Conservation (phyloP, 2,797 vertebrate species). For the Sciurus carolinensis region DNA sequence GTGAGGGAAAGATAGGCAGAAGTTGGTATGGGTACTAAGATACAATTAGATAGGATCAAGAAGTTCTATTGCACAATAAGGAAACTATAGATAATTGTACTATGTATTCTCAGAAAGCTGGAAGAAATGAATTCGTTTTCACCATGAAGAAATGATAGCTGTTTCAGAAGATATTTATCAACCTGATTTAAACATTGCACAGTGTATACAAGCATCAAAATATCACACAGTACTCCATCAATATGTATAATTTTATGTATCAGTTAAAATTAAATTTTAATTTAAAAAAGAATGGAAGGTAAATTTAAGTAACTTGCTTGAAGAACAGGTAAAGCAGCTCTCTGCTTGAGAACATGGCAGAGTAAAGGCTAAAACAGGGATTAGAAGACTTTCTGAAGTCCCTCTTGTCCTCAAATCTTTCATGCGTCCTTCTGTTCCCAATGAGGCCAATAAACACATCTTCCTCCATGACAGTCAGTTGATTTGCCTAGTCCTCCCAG, state of each 20-base stretch:
- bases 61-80: too few species aligned
- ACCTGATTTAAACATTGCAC: neutral
- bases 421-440: constrained; percentile 20
- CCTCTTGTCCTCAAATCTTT: neutral
- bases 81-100: neutral
- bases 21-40: neutral
- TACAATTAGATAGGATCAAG: neutral
- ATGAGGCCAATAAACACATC: neutral
- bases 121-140: neutral
- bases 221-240: neutral
- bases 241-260: neutral
- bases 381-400: neutral
- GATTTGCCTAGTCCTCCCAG: neutral
- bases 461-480: neutral
- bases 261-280: constrained; percentile 3
- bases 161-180: neutral
- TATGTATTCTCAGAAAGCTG: neutral
- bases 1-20: neutral
- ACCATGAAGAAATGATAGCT: neutral
- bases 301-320: constrained; percentile 43
- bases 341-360: neutral
- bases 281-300: neutral
- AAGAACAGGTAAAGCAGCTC: constrained; percentile 22
- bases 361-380: neutral
- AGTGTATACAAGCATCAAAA: neutral